Conservation (phyloP, 2,888 invertebrate genomes). For the Trichopoda pennipes region DNA sequence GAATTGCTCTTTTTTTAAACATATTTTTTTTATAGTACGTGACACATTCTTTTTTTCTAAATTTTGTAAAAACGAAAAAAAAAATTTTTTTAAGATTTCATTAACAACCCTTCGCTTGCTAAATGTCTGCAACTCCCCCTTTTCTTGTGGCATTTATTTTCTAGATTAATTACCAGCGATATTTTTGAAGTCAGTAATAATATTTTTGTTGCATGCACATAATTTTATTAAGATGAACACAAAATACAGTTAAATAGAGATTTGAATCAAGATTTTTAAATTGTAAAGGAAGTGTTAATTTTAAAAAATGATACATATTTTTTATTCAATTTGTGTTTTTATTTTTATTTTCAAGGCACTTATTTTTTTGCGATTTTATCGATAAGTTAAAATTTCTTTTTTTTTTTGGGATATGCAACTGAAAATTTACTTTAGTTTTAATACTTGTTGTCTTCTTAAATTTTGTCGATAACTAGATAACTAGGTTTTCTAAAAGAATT, state of each 20-base stretch:
- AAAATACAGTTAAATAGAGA: not conserved
- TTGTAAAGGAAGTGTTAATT: no score
- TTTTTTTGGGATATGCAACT: no score
- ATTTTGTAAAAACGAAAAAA: not conserved
- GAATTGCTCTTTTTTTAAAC: slow-evolving; percentile 57
- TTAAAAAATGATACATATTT: no score
- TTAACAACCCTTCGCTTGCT: slow-evolving; percentile 36
- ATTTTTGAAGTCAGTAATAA: slow-evolving; percentile 53
- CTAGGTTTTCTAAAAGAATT: no score
- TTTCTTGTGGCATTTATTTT: slow-evolving; percentile 1
- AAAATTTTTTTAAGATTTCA: no score
- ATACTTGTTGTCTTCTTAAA: no score
- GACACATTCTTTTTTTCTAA: slow-evolving; percentile 47
- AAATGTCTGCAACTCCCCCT: slow-evolving; percentile 30
- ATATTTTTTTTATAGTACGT: slow-evolving; percentile 50
- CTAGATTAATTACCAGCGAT: slow-evolving; percentile 57
- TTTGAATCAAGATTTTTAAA: slow-evolving; percentile 20
- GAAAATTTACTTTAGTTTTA: no score
- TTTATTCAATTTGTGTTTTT: no score
- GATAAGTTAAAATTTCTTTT: no score
- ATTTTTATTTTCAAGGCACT: no score
- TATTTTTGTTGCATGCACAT: slow-evolving; percentile 41
- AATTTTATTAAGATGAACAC: not conserved
- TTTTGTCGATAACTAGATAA: no score
- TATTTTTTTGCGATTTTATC: no score